Evolutionary conservation across 1,140 invertebrate species (phyloP).

Genomic region (Meloidogyne floridensis): DNA sequence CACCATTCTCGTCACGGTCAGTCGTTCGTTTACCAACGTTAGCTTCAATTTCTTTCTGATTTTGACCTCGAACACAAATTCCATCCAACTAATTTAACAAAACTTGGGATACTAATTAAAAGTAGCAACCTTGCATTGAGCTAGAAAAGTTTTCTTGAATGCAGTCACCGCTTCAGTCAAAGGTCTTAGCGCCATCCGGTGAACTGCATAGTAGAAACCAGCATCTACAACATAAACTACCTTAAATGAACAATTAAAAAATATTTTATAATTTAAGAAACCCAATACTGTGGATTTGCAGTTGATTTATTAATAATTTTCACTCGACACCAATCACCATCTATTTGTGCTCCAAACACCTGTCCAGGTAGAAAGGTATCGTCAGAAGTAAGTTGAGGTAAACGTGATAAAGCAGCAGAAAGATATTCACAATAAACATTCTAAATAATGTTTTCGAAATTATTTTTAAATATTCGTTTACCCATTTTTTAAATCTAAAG

Average conservation of each 20-base stretch:
- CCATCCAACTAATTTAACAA: conserved; percentile 15
- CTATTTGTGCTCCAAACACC: conserved; percentile 30
- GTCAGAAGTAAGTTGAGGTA: neutral
- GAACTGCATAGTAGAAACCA: conserved; percentile 35
- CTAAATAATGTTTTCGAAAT: conserved; percentile 2
- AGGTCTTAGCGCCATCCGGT: conserved; percentile 19
- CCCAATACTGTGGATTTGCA: conserved; percentile 31
- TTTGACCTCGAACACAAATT: conserved; percentile 7
- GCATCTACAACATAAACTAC: conserved; percentile 36
- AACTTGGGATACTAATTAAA: neutral
- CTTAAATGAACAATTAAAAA: conserved; percentile 8
- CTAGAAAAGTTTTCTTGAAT: conserved; percentile 37
- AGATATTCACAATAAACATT: conserved; percentile 26
- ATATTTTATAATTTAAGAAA: neutral
- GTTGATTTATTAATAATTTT: conserved; percentile 28
- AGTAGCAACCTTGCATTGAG: conserved; percentile 32
- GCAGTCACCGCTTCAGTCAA: conserved; percentile 36
- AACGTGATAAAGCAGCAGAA: conserved; percentile 22
- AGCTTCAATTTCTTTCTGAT: conserved; percentile 22
- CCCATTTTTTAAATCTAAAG: conserved; percentile 34
- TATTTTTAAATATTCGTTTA: neutral
- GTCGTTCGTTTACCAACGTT: neutral
- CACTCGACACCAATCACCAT: conserved; percentile 35
- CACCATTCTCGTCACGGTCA: neutral
- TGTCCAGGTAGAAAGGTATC: conserved; percentile 16